Evolutionary conservation across 2,888 invertebrate genomes (phyloP).

Genomic region (Margaritifera margaritifera): DNA sequence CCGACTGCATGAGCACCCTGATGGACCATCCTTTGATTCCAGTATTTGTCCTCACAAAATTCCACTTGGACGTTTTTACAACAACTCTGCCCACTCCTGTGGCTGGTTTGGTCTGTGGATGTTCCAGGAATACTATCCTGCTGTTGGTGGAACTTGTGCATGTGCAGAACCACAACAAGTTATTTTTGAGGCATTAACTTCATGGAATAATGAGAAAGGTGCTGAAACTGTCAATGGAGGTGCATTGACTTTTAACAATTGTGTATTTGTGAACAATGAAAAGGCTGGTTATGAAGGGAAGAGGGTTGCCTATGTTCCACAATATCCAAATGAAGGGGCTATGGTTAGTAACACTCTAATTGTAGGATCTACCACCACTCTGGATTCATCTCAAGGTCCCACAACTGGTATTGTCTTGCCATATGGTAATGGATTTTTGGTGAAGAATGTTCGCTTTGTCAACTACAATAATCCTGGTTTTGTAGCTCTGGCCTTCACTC

Average conservation of each 20-base stretch:
- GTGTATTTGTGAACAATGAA: constrained; percentile 61
- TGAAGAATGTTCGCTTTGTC: constrained; percentile 43
- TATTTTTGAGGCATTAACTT: constrained; percentile 44
- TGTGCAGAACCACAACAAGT: constrained; percentile 26
- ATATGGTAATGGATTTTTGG: constrained; percentile 55
- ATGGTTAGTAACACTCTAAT: constrained; percentile 34
- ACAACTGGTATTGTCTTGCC: constrained; percentile 57
- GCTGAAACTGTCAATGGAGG: constrained; percentile 65
- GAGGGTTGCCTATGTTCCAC: constrained; percentile 14
- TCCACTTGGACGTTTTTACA: constrained; percentile 56
- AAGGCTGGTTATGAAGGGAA: constrained; percentile 61
- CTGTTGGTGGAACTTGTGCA: constrained; percentile 27
- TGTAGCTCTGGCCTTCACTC: constrained; percentile 44
- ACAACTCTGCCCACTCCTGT: constrained; percentile 67
- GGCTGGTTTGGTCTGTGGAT: constrained; percentile 71
- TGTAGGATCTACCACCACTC: constrained; percentile 33
- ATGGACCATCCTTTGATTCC: constrained; percentile 62
- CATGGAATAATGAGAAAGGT: constrained; percentile 69
- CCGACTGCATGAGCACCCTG: constrained; percentile 65
- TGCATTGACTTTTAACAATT: constrained; percentile 58
- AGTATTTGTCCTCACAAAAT: constrained; percentile 57
- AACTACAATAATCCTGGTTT: constrained; percentile 32
- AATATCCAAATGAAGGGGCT: constrained; percentile 27
- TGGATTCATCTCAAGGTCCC: constrained; percentile 29
- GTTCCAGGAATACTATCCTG: constrained; percentile 57